These are phyloP conservation scores for Neotragus pygmaeus DNA, from an alignment of 2,113 vertebrate genomes.

Conservation along the genomic window DNA sequence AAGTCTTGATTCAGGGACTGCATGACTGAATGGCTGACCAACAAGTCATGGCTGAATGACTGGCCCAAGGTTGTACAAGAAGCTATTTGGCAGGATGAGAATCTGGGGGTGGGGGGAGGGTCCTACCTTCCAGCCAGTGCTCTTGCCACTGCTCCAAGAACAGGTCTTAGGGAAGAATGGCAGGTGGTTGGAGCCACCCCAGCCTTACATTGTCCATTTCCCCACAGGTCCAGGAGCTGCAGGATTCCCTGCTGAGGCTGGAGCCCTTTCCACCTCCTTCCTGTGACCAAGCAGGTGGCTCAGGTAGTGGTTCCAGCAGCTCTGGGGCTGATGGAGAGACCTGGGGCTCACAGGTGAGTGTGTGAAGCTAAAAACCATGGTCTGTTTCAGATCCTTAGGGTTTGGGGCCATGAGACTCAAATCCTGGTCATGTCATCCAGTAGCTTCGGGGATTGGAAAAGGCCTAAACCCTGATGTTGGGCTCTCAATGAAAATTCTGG, in stretches of 20 bases:
- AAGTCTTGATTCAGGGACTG: not conserved
- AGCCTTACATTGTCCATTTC: not conserved
- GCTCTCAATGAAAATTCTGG: not conserved
- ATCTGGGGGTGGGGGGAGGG: too few species aligned
- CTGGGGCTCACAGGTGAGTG: slow-evolving; percentile 58
- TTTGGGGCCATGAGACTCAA: not conserved
- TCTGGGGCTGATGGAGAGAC: not conserved
- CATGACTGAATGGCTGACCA: not conserved
- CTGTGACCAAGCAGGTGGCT: not conserved
- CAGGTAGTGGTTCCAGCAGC: not conserved
- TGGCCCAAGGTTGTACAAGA: not conserved
- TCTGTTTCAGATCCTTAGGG: not conserved
- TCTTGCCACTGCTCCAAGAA: not conserved
- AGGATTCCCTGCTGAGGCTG: slow-evolving; percentile 77
- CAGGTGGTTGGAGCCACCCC: not conserved
- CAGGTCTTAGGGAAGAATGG: not conserved
- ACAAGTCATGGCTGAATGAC: not conserved
- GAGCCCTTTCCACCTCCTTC: slow-evolving; percentile 56
- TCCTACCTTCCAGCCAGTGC: not conserved
- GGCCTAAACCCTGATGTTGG: not conserved
- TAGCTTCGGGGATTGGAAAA: not conserved
- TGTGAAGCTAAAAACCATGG: not conserved
- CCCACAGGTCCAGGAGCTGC: slow-evolving; percentile 81
- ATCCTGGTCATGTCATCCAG: not conserved
- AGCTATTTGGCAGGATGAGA: not conserved